Conservation (phyloP, 2,888 invertebrate species). For the Acronicta psi region DNA sequence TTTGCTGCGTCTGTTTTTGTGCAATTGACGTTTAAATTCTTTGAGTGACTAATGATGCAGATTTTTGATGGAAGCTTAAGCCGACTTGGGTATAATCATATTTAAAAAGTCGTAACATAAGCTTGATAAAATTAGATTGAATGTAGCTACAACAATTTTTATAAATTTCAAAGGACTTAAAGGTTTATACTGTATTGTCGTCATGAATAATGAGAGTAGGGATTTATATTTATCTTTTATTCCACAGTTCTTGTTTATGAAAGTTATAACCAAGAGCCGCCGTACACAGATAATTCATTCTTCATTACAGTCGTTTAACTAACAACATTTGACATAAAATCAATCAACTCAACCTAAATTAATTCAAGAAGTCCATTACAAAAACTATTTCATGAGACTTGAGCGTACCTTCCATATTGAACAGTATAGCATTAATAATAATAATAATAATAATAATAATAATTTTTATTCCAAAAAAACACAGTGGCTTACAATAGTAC, state of each 20-base stretch:
- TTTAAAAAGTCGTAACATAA: slow-evolving; percentile 28
- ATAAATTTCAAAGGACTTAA: background rate
- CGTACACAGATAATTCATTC: background rate
- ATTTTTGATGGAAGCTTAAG: slow-evolving; percentile 72
- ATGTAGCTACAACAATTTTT: slow-evolving; percentile 4
- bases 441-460: too few species aligned
- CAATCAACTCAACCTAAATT: slow-evolving; percentile 33
- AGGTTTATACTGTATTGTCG: background rate
- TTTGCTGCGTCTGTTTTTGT: slow-evolving; percentile 86
- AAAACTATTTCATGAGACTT: slow-evolving; percentile 51
- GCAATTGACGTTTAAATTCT: slow-evolving; percentile 85
- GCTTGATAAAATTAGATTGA: slow-evolving; percentile 25
- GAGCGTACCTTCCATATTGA: slow-evolving; percentile 50
- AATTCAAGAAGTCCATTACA: slow-evolving; percentile 41
- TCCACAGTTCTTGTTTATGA: background rate
- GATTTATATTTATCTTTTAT: background rate
- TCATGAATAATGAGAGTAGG: background rate
- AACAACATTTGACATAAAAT: slow-evolving; percentile 23
- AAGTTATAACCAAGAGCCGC: background rate
- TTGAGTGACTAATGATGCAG: slow-evolving; percentile 80
- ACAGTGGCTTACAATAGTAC: too few species aligned
- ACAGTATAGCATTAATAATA: slow-evolving; percentile 64
- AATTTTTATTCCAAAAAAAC: too few species aligned
- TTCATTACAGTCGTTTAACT: slow-evolving; percentile 6
- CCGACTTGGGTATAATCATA: slow-evolving; percentile 49